A percentile compares a stretch with the other conserved stretches of the same genome.
Evolutionary conservation across 2,797 vertebrate genomes (phyloP).

Genomic region (Phoxinus dragarum): DNA sequence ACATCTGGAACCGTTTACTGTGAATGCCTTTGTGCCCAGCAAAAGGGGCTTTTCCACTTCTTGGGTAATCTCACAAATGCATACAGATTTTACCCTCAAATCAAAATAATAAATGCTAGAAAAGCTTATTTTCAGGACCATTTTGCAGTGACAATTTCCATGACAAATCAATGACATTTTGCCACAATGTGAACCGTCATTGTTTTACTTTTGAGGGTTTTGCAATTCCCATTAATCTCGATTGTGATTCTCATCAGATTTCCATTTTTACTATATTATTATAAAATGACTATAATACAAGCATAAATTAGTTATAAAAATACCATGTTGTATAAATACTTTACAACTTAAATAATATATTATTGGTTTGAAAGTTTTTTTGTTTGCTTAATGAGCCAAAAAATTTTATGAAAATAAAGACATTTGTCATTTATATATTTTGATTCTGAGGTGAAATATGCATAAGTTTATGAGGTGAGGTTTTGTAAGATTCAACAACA

Average conservation of each 20-base stretch:
- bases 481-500: neutral
- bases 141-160: neutral
- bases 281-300: neutral
- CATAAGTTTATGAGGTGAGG: neutral
- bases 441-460: constrained; percentile 23
- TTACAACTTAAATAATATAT: constrained; percentile 27
- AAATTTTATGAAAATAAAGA: neutral
- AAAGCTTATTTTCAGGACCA: neutral
- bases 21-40: constrained; percentile 47
- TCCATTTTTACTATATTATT: neutral
- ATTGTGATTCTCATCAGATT: neutral
- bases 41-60: constrained; percentile 20
- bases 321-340: neutral
- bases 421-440: neutral
- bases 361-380: neutral
- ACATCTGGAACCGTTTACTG: constrained; percentile 71
- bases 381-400: neutral
- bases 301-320: constrained; percentile 15
- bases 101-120: constrained; percentile 3
- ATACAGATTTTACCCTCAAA: neutral
- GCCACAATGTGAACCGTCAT: neutral
- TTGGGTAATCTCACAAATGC: constrained; percentile 12
- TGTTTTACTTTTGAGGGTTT: neutral
- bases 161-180: neutral
- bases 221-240: neutral